These are phyloP conservation scores for Myopa testacea DNA, from an alignment of 2,888 invertebrate genomes.

Conservation along the genomic window DNA sequence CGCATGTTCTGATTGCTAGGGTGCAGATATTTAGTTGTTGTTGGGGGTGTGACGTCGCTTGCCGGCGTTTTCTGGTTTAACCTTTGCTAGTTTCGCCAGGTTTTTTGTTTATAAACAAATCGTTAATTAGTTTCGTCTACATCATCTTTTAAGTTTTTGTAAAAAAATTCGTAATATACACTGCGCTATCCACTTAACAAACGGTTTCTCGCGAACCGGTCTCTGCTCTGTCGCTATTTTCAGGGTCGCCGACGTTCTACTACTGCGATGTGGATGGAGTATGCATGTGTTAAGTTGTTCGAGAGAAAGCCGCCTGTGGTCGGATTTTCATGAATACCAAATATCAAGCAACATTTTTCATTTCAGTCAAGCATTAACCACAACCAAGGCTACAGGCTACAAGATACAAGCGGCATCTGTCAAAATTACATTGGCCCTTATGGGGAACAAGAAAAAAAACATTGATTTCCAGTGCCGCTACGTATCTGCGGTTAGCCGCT, in stretches of 20 bases:
- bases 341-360: conserved; percentile 25
- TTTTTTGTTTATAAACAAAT: conserved; percentile 36
- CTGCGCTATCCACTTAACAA: neutral
- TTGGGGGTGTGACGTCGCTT: conserved; percentile 30
- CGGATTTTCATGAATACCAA: neutral
- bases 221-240: conserved; percentile 4
- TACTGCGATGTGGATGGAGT: neutral
- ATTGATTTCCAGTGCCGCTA: too few species aligned
- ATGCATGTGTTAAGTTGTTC: neutral
- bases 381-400: too few species aligned
- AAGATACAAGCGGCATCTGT: too few species aligned
- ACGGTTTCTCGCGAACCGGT: neutral
- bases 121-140: conserved; percentile 28
- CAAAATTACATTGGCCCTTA: too few species aligned
- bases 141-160: neutral
- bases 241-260: conserved; percentile 18
- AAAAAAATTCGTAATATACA: neutral
- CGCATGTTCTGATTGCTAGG: conserved; percentile 20
- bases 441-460: too few species aligned
- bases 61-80: neutral
- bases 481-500: too few species aligned
- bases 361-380: too few species aligned
- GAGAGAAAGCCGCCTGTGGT: conserved; percentile 15
- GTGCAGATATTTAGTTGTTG: conserved; percentile 8
- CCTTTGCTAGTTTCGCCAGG: neutral